These are phyloP conservation scores for Pectinophora gossypiella DNA, from an alignment of 1,140 invertebrate species.

Conservation along the genomic window DNA sequence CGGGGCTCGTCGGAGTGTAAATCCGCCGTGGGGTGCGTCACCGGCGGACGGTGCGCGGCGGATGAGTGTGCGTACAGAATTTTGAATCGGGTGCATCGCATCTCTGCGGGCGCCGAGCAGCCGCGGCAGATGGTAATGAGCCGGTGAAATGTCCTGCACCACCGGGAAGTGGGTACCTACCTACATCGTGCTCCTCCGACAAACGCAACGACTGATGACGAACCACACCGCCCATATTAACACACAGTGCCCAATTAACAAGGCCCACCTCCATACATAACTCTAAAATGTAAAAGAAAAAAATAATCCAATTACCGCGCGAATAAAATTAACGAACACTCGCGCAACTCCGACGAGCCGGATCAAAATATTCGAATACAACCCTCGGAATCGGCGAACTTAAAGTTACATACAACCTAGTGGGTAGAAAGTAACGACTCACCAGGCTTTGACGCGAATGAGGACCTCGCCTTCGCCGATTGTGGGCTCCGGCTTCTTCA, in stretches of 20 bases:
- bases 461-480: slow-evolving; percentile 86
- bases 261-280: no score
- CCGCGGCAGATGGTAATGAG: slow-evolving; percentile 60
- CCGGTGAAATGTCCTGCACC: slow-evolving; percentile 9
- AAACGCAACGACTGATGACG: no score
- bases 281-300: no score
- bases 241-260: no score
- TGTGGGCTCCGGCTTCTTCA: slow-evolving; percentile 86
- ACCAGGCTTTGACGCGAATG: slow-evolving; percentile 91
- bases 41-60: slow-evolving; percentile 21
- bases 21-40: slow-evolving; percentile 47
- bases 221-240: no score
- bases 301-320: no score
- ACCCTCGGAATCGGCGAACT: neutral
- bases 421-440: slow-evolving; percentile 69
- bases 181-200: no score
- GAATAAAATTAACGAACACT: no score
- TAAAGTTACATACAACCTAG: neutral
- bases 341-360: no score
- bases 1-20: slow-evolving; percentile 41
- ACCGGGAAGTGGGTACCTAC: no score
- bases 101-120: slow-evolving; percentile 29
- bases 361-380: neutral
- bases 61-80: slow-evolving; percentile 50
- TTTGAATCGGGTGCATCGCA: slow-evolving; percentile 47